A percentile compares a stretch with the other conserved stretches of the same genome.
Evolutionary conservation across 1,140 invertebrate genomes (phyloP).

Genomic region (Micrasema longulum): DNA sequence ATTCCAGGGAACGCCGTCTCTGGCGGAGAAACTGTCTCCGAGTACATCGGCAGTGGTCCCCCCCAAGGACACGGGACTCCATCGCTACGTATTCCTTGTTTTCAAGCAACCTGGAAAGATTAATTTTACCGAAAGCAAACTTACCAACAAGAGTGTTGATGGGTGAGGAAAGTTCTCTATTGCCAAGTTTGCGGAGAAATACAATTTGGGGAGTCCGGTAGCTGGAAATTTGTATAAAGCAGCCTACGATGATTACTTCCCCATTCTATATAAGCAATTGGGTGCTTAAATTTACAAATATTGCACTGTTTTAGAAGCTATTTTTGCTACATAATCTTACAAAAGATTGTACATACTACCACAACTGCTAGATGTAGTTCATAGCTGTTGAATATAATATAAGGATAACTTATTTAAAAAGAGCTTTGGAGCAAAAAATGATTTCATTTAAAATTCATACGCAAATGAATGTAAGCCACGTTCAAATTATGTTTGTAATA

Average conservation of each 20-base stretch:
- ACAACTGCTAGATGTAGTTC: not conserved
- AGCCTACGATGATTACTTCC: slow-evolving; percentile 92
- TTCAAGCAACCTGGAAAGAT: slow-evolving; percentile 85
- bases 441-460: too few relatives aligned
- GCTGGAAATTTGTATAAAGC: slow-evolving; percentile 93
- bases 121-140: slow-evolving; percentile 79
- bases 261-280: slow-evolving; percentile 78
- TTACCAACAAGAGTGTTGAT: slow-evolving; percentile 75
- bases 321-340: not conserved
- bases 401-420: too few relatives aligned
- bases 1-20: slow-evolving; percentile 80
- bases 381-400: too few relatives aligned
- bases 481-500: too few relatives aligned
- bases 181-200: slow-evolving; percentile 84
- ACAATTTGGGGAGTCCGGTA: slow-evolving; percentile 83
- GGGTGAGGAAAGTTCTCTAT: slow-evolving; percentile 85
- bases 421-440: too few relatives aligned
- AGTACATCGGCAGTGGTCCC: slow-evolving; percentile 85
- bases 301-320: not conserved
- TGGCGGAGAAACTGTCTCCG: slow-evolving; percentile 77
- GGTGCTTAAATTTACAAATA: slow-evolving; percentile 59
- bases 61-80: slow-evolving; percentile 85
- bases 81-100: slow-evolving; percentile 90
- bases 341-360: too few relatives aligned
- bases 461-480: too few relatives aligned